Percentiles rank a stretch among this genome's conserved stretches.
Conservation (phyloP, 2,113 vertebrate genomes). For the Tonatia bakeri region DNA sequence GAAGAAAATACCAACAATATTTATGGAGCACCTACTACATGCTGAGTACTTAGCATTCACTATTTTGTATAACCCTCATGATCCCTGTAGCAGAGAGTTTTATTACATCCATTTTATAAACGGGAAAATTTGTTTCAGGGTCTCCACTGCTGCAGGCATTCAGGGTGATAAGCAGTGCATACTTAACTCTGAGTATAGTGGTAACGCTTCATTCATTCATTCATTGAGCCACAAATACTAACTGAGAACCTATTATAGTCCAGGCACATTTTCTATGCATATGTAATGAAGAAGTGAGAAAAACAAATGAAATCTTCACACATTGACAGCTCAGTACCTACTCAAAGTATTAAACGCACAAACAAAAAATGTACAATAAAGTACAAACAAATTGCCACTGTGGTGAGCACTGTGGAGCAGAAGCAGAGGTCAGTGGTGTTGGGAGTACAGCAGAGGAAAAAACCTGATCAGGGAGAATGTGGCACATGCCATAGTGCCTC, state of each 20-base stretch:
- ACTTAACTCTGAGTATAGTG: not conserved
- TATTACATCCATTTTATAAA: not conserved
- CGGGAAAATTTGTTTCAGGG: not conserved
- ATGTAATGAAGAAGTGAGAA: not conserved
- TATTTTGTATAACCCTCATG: not conserved
- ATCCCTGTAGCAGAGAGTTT: not conserved
- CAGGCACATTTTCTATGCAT: not conserved
- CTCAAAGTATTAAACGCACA: not conserved
- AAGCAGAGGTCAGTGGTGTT: not conserved
- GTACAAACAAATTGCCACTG: not conserved
- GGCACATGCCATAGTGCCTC: not conserved
- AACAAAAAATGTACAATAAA: not conserved
- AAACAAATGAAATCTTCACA: not conserved
- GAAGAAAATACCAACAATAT: not conserved
- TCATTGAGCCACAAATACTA: not conserved
- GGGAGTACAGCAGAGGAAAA: not conserved
- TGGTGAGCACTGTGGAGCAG: not conserved
- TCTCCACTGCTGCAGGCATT: not conserved
- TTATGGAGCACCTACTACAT: not conserved
- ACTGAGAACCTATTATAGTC: not conserved
- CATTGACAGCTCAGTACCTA: not conserved
- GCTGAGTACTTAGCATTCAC: not conserved
- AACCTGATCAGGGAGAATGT: not conserved
- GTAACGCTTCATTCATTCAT: not conserved
- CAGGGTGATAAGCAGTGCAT: not conserved